These are phyloP conservation scores for Rhea pennata DNA, from an alignment of 2,113 vertebrate species.

Conservation along the genomic window DNA sequence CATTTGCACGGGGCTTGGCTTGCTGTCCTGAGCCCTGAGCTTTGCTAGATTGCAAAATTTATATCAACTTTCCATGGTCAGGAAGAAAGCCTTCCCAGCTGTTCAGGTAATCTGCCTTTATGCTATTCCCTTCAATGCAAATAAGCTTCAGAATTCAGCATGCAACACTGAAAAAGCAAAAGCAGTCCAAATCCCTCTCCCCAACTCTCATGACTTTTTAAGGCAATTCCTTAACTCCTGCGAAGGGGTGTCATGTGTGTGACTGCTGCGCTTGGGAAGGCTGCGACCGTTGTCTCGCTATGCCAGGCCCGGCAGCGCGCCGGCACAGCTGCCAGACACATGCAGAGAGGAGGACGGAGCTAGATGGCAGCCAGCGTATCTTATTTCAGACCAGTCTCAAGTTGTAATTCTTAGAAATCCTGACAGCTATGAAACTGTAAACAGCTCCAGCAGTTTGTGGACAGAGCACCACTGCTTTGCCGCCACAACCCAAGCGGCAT, in stretches of 20 bases:
- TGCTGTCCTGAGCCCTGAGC: not conserved
- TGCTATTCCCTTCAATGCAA: rapidly evolving
- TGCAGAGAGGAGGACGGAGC: not conserved
- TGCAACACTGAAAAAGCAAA: not conserved
- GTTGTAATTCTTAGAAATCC: not conserved
- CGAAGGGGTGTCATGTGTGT: rapidly evolving
- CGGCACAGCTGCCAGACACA: not conserved
- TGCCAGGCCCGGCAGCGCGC: not conserved
- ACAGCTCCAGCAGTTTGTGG: not conserved
- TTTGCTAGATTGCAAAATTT: not conserved
- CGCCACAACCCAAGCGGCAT: rapidly evolving
- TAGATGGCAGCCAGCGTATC: not conserved
- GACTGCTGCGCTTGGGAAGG: not conserved
- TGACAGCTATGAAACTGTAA: not conserved
- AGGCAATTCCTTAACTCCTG: not conserved
- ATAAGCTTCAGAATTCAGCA: not conserved
- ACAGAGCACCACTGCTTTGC: rapidly evolving
- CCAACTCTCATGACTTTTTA: not conserved
- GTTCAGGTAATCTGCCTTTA: not conserved
- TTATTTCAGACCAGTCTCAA: not conserved
- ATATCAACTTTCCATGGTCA: not conserved
- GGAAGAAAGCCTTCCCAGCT: conserved; percentile 4
- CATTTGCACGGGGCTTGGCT: not conserved
- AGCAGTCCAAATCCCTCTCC: not conserved
- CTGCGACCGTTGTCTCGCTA: rapidly evolving